A percentile compares a stretch with the other conserved stretches of the same genome.
Evolutionary conservation across 2,888 invertebrate species (phyloP).

Genomic region (Sinotaia quadrata): DNA sequence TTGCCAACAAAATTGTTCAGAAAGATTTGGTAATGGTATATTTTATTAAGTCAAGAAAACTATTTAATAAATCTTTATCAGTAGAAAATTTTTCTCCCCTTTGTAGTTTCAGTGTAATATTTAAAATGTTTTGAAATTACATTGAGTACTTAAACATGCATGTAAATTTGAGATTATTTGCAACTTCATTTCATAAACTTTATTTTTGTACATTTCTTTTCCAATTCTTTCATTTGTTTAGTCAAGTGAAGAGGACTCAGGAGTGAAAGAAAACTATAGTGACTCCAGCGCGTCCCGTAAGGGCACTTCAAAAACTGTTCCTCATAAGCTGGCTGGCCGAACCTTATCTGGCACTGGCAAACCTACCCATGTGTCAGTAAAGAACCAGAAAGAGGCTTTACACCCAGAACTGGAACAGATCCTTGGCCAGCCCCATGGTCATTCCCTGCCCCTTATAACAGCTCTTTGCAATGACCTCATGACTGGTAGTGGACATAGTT

Average conservation of each 20-base stretch:
- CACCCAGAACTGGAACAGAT: slow-evolving; percentile 66
- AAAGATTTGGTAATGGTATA: too few relatives aligned
- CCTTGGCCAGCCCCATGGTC: slow-evolving; percentile 56
- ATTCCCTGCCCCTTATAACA: slow-evolving; percentile 85
- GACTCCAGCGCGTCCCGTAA: slow-evolving; percentile 1
- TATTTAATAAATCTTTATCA: too few relatives aligned
- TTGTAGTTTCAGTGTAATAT: too few relatives aligned
- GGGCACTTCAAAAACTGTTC: neutral
- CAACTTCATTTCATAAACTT: too few relatives aligned
- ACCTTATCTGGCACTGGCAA: slow-evolving; percentile 10
- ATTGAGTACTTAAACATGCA: too few relatives aligned
- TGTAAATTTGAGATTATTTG: too few relatives aligned
- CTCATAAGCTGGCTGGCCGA: slow-evolving; percentile 11
- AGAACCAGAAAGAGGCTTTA: slow-evolving; percentile 48
- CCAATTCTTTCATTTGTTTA: too few relatives aligned
- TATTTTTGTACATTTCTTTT: too few relatives aligned
- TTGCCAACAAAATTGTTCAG: too few relatives aligned
- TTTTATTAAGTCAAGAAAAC: too few relatives aligned
- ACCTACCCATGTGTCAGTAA: slow-evolving; percentile 32
- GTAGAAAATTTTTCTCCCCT: too few relatives aligned
- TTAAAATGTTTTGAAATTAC: too few relatives aligned
- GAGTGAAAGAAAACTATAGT: slow-evolving; percentile 3
- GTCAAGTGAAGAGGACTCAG: slow-evolving; percentile 25
- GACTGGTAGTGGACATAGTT: slow-evolving; percentile 48
- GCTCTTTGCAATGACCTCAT: slow-evolving; percentile 92